These are phyloP conservation scores for Cistogaster globosa DNA, from an alignment of 2,888 invertebrate genomes.

Conservation along the genomic window DNA sequence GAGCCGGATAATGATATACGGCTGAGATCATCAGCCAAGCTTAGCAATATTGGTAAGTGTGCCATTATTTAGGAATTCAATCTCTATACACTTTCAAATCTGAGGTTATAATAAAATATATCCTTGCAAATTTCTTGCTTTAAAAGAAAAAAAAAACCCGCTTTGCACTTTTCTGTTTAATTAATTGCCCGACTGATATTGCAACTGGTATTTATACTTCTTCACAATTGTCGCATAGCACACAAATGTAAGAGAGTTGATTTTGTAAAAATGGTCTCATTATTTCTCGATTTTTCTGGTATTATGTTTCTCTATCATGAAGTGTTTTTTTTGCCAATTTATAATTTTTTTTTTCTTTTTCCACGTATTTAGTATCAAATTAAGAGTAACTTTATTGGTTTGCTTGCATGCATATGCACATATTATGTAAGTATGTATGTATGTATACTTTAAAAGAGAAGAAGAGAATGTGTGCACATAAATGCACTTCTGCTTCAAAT, in stretches of 20 bases:
- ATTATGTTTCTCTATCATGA: too few species aligned
- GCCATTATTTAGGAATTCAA: conserved; percentile 75
- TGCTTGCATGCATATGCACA: too few species aligned
- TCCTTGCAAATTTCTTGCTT: not conserved
- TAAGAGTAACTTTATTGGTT: too few species aligned
- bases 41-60: conserved; percentile 78
- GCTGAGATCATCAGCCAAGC: conserved; percentile 78
- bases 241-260: too few species aligned
- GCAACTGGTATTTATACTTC: conserved; percentile 54
- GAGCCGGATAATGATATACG: conserved; percentile 59
- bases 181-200: conserved; percentile 33
- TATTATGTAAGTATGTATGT: not conserved
- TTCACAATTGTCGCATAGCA: not conserved
- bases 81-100: not conserved
- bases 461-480: not conserved
- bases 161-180: conserved; percentile 44
- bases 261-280: too few species aligned
- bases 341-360: too few species aligned
- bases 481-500: too few species aligned
- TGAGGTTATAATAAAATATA: too few species aligned
- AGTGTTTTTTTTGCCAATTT: too few species aligned
- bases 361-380: too few species aligned
- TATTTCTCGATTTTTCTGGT: too few species aligned
- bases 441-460: too few species aligned
- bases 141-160: not conserved